phyloP scores from a whole-genome alignment of 1,140 invertebrate genomes.

The Phenacoccus solenopsis region DNA sequence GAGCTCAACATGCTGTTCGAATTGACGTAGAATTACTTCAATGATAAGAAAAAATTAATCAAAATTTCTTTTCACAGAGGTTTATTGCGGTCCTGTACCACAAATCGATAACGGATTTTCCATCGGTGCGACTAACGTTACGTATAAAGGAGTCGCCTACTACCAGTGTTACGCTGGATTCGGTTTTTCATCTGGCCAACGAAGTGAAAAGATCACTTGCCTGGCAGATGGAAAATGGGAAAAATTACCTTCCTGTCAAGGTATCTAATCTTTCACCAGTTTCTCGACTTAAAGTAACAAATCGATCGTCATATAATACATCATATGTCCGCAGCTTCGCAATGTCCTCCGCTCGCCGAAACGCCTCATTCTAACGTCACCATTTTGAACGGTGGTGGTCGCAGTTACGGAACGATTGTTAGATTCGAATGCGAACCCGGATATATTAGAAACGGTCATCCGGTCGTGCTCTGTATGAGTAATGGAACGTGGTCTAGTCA shows the following conservation, averaged over 20 bases:
- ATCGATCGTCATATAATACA: neutral
- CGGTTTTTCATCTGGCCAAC: constrained; percentile 73
- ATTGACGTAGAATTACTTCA: neutral
- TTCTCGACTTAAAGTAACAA: neutral
- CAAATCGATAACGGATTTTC: constrained; percentile 97
- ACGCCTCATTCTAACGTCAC: constrained; percentile 76
- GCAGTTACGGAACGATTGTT: constrained; percentile 90
- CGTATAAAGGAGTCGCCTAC: constrained; percentile 79
- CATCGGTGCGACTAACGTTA: constrained; percentile 87
- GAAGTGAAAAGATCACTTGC: constrained; percentile 80
- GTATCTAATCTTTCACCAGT: constrained; percentile 36
- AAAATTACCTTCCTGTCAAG: constrained; percentile 74
- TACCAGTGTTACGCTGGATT: constrained; percentile 96
- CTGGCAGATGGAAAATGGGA: constrained; percentile 80
- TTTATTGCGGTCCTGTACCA: constrained; percentile 92
- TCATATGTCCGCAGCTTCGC: constrained; percentile 52
- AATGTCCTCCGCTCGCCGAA: constrained; percentile 79
- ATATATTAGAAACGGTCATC: constrained; percentile 73
- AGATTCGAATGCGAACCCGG: constrained; percentile 89
- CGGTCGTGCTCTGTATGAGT: constrained; percentile 86
- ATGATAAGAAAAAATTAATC: neutral
- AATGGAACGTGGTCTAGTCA: constrained; percentile 92
- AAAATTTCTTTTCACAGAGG: constrained; percentile 45
- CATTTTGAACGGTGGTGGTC: constrained; percentile 80
- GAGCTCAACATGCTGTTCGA: too few relatives aligned